Evolutionary conservation across 2,797 vertebrate genomes (phyloP).

Genomic region (Muraenolepis orangiensis): DNA sequence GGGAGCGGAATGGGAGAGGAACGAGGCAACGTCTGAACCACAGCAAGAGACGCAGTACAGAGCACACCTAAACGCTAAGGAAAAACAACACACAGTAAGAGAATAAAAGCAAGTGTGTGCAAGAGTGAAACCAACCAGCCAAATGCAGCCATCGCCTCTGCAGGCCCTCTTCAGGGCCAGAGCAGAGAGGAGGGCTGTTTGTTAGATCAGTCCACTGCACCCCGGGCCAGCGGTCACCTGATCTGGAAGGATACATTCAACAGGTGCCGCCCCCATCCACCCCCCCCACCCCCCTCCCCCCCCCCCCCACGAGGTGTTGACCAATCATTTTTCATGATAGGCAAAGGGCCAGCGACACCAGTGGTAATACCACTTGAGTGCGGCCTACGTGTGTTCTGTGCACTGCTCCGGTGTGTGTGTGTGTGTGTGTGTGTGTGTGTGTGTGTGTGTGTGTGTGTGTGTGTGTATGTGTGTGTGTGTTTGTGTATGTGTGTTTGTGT

Average conservation of each 20-base stretch:
- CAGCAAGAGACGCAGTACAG: neutral
- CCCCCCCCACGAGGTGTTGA: slow-evolving; percentile 25
- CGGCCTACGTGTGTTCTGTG: slow-evolving; percentile 22
- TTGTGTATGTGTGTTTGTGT: slow-evolving; percentile 27
- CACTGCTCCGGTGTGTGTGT: slow-evolving; percentile 10
- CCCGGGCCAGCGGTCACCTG: neutral
- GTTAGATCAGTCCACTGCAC: neutral
- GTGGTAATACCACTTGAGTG: slow-evolving; percentile 23
- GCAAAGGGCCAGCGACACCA: slow-evolving; percentile 29
- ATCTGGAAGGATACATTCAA: neutral
- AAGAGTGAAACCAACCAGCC: neutral
- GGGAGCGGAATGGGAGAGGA: neutral
- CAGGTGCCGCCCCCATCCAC: neutral
- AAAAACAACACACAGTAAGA: neutral
- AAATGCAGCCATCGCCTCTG: neutral
- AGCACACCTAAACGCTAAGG: neutral
- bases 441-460: slow-evolving; percentile 15
- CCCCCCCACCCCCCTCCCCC: too few relatives aligned
- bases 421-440: slow-evolving; percentile 15
- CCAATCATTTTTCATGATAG: slow-evolving; percentile 31
- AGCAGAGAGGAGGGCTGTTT: neutral
- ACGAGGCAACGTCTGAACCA: neutral
- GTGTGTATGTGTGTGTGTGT: slow-evolving; percentile 18
- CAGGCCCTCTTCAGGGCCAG: neutral
- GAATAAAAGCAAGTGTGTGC: neutral